phyloP scores from a whole-genome alignment of 2,888 invertebrate species.

The Ophion costatus region DNA sequence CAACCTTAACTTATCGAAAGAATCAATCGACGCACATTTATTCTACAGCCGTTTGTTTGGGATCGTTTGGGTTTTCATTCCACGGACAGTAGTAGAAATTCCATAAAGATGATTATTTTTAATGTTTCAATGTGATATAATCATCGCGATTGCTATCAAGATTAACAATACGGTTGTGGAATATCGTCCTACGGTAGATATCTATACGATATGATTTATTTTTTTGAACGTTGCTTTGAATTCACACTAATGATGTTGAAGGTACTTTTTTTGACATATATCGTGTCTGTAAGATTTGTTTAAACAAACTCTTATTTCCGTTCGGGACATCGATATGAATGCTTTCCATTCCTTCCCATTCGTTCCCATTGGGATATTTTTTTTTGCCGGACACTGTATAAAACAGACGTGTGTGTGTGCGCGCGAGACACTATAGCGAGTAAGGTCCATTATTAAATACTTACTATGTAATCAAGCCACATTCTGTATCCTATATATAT shows the following conservation, averaged over 20 bases:
- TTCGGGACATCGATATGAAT: neutral
- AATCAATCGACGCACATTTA: no score
- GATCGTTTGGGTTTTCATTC: no score
- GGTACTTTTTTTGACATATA: neutral
- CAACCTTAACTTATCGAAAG: no score
- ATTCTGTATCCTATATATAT: neutral
- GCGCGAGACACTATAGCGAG: neutral
- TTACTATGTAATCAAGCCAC: neutral
- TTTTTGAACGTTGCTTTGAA: neutral
- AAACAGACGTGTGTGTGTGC: neutral
- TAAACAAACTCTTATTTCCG: neutral
- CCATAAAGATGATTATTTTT: no score
- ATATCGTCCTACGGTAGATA: no score
- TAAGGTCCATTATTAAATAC: conserved; percentile 12
- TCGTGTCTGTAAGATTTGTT: neutral
- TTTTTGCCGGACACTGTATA: neutral
- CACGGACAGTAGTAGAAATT: no score
- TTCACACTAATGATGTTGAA: neutral
- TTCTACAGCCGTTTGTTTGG: no score
- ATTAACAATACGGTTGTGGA: no score
- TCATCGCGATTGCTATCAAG: no score
- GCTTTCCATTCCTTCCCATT: neutral
- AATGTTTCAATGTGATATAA: no score
- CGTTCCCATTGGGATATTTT: neutral
- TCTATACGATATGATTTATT: no score